These are phyloP conservation scores for Hermodice carunculata DNA, from an alignment of 2,888 invertebrate species.

Conservation along the genomic window DNA sequence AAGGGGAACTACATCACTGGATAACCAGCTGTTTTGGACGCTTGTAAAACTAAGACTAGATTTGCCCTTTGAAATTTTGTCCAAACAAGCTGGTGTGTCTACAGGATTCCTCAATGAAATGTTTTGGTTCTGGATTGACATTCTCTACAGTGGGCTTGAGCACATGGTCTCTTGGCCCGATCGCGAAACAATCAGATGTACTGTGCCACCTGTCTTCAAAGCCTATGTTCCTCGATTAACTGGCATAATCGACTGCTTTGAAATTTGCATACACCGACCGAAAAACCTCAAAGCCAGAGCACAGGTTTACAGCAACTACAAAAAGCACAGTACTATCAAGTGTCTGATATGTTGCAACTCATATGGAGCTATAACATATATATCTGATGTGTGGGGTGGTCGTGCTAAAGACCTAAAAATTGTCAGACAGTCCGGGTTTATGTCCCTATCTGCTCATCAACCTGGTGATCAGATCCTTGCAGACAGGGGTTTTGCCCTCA, in stretches of 20 bases:
- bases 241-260: constrained; percentile 15
- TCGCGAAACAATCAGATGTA: background rate
- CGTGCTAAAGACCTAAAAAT: constrained; percentile 28
- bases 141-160: background rate
- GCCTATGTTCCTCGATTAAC: background rate
- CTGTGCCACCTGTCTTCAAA: background rate
- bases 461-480: constrained; percentile 42
- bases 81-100: background rate
- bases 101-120: background rate
- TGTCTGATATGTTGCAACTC: background rate
- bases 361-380: background rate
- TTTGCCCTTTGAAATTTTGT: constrained; percentile 1
- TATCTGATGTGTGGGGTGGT: constrained; percentile 9
- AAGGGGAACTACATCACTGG: background rate
- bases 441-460: constrained; percentile 24
- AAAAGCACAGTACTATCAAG: background rate
- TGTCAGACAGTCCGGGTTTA: constrained; percentile 33
- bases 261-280: constrained; percentile 2
- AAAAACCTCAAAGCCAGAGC: background rate
- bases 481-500: constrained; percentile 38
- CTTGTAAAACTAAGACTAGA: background rate
- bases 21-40: background rate
- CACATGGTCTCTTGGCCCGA: background rate
- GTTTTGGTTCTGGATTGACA: background rate
- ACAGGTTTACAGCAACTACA: background rate